Conservation (phyloP, 92 coral and sea anemone genomes). For the Desmophyllum pertusum region DNA sequence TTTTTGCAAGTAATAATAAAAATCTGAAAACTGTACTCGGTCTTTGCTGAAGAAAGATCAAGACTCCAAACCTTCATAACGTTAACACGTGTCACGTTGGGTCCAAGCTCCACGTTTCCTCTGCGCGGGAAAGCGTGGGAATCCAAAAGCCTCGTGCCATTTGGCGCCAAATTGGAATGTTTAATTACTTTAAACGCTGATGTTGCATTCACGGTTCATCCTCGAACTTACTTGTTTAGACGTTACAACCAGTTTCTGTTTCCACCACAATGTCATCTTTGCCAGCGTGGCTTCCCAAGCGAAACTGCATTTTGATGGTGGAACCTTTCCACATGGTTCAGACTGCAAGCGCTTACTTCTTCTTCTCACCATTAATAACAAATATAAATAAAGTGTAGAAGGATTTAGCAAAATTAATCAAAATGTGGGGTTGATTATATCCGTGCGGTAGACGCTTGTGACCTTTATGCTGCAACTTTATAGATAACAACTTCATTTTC, state of each 20-base stretch:
- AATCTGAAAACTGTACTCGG: background rate
- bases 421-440: too few species aligned
- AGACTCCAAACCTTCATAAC: conserved; percentile 8
- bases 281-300: conserved; percentile 12
- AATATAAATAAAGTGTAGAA: too few species aligned
- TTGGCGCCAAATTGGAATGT: background rate
- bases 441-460: too few species aligned
- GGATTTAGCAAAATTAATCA: too few species aligned
- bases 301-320: conserved; percentile 9
- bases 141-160: background rate
- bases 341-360: too few species aligned
- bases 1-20: too few species aligned
- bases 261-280: background rate
- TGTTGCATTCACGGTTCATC: background rate
- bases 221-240: background rate
- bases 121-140: conserved; percentile 7
- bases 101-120: conserved; percentile 13
- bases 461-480: too few species aligned
- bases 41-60: background rate
- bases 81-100: conserved; percentile 15
- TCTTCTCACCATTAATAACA: too few species aligned
- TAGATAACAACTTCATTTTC: too few species aligned
- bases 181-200: conserved; percentile 2
- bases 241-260: conserved; percentile 5
- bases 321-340: conserved; percentile 14